Base-by-base conservation (phyloP, 2,113 vertebrate genomes). In the Vimba vimba region DNA sequence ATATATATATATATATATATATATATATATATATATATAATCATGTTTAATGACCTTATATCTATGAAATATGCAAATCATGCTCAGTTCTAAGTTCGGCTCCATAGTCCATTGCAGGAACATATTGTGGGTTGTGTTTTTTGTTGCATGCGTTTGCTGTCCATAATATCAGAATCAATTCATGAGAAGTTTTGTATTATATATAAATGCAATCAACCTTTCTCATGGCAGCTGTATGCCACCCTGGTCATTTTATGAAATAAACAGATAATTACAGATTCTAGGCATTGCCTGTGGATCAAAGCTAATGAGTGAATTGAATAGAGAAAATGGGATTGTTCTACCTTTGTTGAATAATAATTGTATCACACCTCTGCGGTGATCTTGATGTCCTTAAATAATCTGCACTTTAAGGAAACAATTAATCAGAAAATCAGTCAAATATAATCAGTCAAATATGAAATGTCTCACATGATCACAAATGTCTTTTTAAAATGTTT, bases 271-370 rank as follows among this genome's bases (percentile, higher is more conserved):
- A 76, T 57, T 47, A 39, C 45, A 33, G 19, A 55, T 74, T 74
- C 43, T 74, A 25, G 43, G 5, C 21, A 15, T 27, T 84, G 75
- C 78, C 59, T 50, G 82, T 57, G 59, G 75, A 79, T 84, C 64
- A 64, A 71, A 64, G 50, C 52, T 71, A 84, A 73, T 74, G 25
- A 55, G 43, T 7, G 25, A 74, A 74, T 47, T 74, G 11, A 25
- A 47, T 25, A 25, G 19, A 47, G 43, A 27, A n/a, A 47, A 75
- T 47, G 47, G n/a, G 73, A 75, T 75, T 75, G 66, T 36, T 68
- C 66, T 36, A 68, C 30, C 30, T 68, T 71, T 23, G 33, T 71
- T 71, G 33, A 39, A 39, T 71, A 15, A 68, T 68, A 68, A 68
- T 36, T 68, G 6, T 0, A 33, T 68, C 68, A 39, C 33, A 23